Evolutionary conservation across 2,888 invertebrate species (phyloP).

Genomic region (Tolmerus cingulatus): DNA sequence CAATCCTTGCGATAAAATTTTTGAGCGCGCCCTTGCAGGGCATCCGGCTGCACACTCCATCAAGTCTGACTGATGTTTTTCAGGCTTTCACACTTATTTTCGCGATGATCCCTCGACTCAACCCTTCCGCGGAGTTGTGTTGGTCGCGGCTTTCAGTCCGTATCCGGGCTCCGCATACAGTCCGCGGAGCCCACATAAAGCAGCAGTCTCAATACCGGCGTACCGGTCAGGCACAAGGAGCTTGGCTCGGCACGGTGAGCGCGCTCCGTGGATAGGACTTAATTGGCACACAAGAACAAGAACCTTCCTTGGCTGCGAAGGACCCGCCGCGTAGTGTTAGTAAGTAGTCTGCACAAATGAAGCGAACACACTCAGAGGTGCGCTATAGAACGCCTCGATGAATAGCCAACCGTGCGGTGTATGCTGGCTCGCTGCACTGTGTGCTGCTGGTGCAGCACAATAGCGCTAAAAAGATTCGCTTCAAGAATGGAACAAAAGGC

Average conservation of each 20-base stretch:
- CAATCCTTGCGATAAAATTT: neutral
- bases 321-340: slow-evolving; percentile 1
- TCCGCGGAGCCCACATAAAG: neutral
- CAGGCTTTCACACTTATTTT: slow-evolving; percentile 14
- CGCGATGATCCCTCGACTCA: neutral
- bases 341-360: slow-evolving; percentile 33
- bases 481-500: slow-evolving; percentile 37
- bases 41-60: slow-evolving; percentile 2
- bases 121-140: neutral
- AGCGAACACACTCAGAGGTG: slow-evolving; percentile 14
- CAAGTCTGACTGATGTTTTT: slow-evolving; percentile 26
- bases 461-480: slow-evolving; percentile 39
- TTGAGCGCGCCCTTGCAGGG: slow-evolving; percentile 3
- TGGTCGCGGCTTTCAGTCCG: neutral
- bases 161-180: neutral
- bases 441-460: slow-evolving; percentile 12
- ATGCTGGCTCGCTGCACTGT: slow-evolving; percentile 20
- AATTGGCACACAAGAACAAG: slow-evolving; percentile 36
- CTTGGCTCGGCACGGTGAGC: neutral
- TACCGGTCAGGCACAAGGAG: neutral
- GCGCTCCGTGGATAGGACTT: neutral
- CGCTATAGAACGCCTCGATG: slow-evolving; percentile 24
- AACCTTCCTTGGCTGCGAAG: slow-evolving; percentile 19
- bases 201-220: neutral
- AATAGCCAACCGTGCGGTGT: slow-evolving; percentile 1